These are phyloP conservation scores for Acromyrmex heyeri DNA, from an alignment of 1,140 invertebrate genomes.

Conservation along the genomic window DNA sequence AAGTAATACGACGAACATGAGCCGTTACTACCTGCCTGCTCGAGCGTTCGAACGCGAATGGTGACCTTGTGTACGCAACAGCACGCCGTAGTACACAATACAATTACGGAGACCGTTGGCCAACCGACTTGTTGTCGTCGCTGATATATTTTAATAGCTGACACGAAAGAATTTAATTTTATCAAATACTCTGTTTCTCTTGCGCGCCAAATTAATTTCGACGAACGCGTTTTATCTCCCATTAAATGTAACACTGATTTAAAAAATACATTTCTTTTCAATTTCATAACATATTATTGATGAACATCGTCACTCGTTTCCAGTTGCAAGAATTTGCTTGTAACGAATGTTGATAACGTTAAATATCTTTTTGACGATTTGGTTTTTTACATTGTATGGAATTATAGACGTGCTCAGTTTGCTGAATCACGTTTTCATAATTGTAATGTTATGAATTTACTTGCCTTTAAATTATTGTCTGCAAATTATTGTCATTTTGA, in stretches of 20 bases:
- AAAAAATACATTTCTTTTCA: neutral
- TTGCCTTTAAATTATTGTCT: no score
- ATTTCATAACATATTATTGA: no score
- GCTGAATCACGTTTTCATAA: no score
- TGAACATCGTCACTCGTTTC: no score
- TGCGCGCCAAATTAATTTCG: neutral
- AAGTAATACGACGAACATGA: neutral
- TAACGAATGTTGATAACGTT: no score
- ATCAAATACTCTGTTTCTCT: neutral
- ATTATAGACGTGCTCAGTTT: no score
- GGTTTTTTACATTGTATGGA: no score
- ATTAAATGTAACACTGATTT: neutral
- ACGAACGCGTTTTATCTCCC: neutral
- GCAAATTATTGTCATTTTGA: no score
- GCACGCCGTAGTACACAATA: neutral
- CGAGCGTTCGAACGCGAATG: neutral
- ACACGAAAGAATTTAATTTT: slow-evolving; percentile 18
- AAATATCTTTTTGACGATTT: no score
- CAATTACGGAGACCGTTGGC: neutral
- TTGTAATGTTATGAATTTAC: no score
- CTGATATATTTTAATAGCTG: neutral
- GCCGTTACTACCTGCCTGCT: neutral
- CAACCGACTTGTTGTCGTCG: neutral
- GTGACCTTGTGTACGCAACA: slow-evolving; percentile 15
- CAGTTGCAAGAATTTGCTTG: no score